phyloP scores from a whole-genome alignment of 2,797 vertebrate species.

The Mormyrops attenuatus region DNA sequence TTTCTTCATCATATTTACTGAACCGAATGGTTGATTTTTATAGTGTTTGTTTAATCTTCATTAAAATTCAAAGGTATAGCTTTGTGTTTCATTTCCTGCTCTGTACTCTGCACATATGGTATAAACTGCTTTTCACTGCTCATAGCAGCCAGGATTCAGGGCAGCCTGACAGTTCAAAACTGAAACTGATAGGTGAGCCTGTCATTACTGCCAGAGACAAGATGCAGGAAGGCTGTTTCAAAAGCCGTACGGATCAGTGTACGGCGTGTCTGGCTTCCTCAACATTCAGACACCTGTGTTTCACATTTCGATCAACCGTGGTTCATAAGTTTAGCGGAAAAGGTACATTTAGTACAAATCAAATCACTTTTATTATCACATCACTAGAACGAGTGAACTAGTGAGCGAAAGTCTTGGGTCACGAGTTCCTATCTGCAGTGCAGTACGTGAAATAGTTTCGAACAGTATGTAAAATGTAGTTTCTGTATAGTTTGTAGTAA shows the following conservation, averaged over 20 bases:
- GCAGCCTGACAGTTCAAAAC: neutral
- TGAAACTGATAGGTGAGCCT: neutral
- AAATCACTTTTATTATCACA: neutral
- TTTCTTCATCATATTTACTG: neutral
- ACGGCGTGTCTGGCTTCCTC: neutral
- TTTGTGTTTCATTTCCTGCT: neutral
- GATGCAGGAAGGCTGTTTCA: neutral
- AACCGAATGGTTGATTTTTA: neutral
- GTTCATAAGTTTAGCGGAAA: neutral
- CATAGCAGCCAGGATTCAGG: neutral
- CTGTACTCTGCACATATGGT: neutral
- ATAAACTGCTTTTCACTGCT: neutral
- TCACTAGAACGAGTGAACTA: neutral
- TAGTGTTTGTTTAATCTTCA: neutral
- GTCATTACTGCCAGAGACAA: neutral
- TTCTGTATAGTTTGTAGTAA: neutral
- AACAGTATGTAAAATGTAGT: neutral
- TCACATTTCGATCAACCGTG: neutral
- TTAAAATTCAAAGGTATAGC: neutral
- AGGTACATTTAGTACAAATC: neutral
- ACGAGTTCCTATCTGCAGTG: neutral
- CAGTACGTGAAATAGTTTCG: neutral
- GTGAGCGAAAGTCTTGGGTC: neutral
- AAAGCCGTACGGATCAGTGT: neutral
- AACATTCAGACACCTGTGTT: neutral